Evolutionary conservation across 2,888 invertebrate species (phyloP).

Genomic region (Microctonus aethiopoides): DNA sequence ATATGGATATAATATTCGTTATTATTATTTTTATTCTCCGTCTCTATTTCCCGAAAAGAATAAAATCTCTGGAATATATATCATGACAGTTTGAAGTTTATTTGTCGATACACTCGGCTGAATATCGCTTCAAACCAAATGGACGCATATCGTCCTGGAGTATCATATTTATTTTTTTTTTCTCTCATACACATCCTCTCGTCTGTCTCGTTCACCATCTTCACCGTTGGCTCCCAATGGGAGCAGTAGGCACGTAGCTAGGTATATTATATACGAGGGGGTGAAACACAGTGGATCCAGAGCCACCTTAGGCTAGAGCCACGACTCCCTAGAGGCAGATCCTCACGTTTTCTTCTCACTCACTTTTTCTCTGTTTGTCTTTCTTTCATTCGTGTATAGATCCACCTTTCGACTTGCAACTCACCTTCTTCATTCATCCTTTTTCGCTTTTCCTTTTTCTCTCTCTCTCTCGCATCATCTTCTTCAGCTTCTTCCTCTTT

Average conservation of each 20-base stretch:
- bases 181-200: conserved; percentile 3
- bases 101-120: conserved; percentile 23
- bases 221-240: conserved; percentile 35
- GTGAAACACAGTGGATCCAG: conserved; percentile 53
- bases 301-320: conserved; percentile 46
- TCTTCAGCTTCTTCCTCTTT: too few relatives aligned
- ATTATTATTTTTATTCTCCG: too few relatives aligned
- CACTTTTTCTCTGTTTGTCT: not conserved
- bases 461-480: not conserved
- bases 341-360: conserved; percentile 35
- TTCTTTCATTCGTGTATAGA: not conserved
- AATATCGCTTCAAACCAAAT: conserved; percentile 30
- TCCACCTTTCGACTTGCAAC: conserved; percentile 11
- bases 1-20: not conserved
- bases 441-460: conserved; percentile 20
- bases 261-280: conserved; percentile 56
- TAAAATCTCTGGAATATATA: not conserved
- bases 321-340: conserved; percentile 53
- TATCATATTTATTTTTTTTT: conserved; percentile 10
- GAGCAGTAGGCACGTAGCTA: conserved; percentile 51
- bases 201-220: conserved; percentile 13
- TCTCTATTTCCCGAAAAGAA: not conserved
- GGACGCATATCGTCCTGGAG: conserved; percentile 27
- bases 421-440: conserved; percentile 34
- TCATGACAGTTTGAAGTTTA: conserved; percentile 17